A percentile compares a stretch with the other conserved stretches of the same genome.
These are phyloP conservation scores for Drosophila sp. DNA, from an alignment of 1,140 invertebrate species.

Conservation along the genomic window DNA sequence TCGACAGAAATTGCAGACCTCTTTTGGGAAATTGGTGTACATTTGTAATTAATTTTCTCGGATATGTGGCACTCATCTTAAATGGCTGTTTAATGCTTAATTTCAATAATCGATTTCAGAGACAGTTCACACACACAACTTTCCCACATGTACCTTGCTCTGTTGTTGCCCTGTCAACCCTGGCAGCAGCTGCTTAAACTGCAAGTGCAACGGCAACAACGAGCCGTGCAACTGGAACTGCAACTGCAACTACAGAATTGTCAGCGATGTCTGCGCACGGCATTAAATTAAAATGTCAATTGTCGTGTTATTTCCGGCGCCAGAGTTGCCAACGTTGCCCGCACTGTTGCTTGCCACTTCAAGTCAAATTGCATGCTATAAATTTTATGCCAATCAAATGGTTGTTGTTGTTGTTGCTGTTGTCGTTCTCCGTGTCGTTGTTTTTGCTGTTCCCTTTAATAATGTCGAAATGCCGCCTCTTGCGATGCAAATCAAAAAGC, in stretches of 20 bases:
- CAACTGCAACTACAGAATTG: conserved; percentile 24
- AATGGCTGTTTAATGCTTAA: conserved; percentile 19
- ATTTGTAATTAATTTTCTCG: conserved; percentile 42
- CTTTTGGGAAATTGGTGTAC: conserved; percentile 9
- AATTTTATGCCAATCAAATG: conserved; percentile 81
- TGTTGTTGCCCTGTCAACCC: conserved; percentile 45
- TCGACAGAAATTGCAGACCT: conserved; percentile 5
- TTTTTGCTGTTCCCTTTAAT: conserved; percentile 31
- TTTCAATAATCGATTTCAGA: conserved; percentile 46
- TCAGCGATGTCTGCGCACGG: conserved; percentile 58
- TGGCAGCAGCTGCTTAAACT: conserved; percentile 42
- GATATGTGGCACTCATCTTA: conserved; percentile 22
- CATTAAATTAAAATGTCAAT: conserved; percentile 83
- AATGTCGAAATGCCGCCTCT: conserved; percentile 19
- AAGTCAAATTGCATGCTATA: conserved; percentile 82
- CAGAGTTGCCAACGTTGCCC: conserved; percentile 40
- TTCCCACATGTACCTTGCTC: conserved; percentile 5
- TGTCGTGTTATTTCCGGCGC: conserved; percentile 79
- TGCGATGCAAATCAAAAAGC: conserved; percentile 47
- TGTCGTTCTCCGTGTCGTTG: conserved; percentile 31
- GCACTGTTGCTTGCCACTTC: conserved; percentile 55
- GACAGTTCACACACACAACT: background rate
- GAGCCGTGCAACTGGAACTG: background rate
- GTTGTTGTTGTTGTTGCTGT: conserved; percentile 53
- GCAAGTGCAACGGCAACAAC: conserved; percentile 2